phyloP scores from a whole-genome alignment of 2,113 vertebrate species.

The Onychostoma macrolepis region DNA sequence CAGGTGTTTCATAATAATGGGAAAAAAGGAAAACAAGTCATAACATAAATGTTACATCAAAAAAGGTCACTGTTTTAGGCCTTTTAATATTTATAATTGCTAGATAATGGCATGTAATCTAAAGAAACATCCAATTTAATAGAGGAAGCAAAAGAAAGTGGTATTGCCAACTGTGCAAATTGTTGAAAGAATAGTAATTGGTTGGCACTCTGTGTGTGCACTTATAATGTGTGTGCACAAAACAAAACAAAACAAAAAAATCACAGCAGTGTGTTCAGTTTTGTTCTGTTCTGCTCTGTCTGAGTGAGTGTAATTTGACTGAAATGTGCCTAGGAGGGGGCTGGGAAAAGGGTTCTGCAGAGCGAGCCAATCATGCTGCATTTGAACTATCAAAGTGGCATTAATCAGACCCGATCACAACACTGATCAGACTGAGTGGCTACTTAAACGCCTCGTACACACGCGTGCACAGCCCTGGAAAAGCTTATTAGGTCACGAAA shows the following conservation, averaged over 20 bases:
- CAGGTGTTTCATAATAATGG: neutral
- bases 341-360: constrained; percentile 35
- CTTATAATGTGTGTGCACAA: neutral
- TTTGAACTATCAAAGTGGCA: constrained; percentile 36
- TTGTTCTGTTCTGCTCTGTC: constrained; percentile 32
- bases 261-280: constrained; percentile 12
- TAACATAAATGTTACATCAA: neutral
- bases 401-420: constrained; percentile 43
- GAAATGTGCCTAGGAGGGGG: constrained; percentile 32
- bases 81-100: neutral
- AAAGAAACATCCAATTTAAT: neutral
- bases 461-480: neutral
- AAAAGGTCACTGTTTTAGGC: neutral
- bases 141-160: neutral
- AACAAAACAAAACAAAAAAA: neutral
- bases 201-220: neutral
- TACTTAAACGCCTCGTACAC: constrained; percentile 17
- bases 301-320: constrained; percentile 52
- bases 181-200: neutral
- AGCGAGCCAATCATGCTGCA: constrained; percentile 48
- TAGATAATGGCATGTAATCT: neutral
- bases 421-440: constrained; percentile 40
- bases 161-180: neutral
- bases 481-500: constrained; percentile 29
- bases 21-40: neutral